Evolutionary conservation across 2,797 vertebrate genomes (phyloP).

Genomic region (Sebastes goodei): DNA sequence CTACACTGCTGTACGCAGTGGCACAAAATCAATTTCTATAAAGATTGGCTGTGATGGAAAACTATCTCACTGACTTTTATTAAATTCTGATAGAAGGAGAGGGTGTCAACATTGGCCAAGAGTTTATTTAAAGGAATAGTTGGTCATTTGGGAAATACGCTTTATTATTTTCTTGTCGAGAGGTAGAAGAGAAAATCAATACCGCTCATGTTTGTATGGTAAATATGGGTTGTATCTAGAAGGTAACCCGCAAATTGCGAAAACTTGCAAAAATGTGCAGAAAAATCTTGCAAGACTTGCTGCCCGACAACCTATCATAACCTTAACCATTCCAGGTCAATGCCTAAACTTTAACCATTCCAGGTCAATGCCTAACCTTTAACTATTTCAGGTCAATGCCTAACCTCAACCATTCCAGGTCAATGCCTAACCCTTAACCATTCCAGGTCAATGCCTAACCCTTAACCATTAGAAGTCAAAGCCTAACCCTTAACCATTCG

Average conservation of each 20-base stretch:
- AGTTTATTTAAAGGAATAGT: neutral
- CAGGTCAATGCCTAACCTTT: too few species aligned
- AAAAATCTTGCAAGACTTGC: too few species aligned
- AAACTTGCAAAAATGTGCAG: too few species aligned
- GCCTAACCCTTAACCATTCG: too few species aligned
- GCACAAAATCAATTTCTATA: conserved; percentile 5
- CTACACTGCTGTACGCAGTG: neutral
- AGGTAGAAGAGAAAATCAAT: neutral
- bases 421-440: too few species aligned
- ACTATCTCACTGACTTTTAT: neutral
- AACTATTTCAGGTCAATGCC: too few species aligned
- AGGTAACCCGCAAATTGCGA: too few species aligned
- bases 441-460: rapidly evolving
- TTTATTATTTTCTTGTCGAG: neutral
- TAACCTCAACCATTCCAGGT: rapidly evolving
- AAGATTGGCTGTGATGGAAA: neutral
- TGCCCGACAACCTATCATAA: too few species aligned
- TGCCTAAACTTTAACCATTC: too few species aligned
- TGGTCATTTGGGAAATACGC: neutral
- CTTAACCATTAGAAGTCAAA: rapidly evolving
- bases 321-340: too few species aligned
- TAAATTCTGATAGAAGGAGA: neutral
- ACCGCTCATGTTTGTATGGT: neutral
- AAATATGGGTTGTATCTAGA: too few species aligned
- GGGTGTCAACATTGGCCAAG: neutral